Conservation (phyloP, 2,113 vertebrate species). For the Xiphophorus hellerii region DNA sequence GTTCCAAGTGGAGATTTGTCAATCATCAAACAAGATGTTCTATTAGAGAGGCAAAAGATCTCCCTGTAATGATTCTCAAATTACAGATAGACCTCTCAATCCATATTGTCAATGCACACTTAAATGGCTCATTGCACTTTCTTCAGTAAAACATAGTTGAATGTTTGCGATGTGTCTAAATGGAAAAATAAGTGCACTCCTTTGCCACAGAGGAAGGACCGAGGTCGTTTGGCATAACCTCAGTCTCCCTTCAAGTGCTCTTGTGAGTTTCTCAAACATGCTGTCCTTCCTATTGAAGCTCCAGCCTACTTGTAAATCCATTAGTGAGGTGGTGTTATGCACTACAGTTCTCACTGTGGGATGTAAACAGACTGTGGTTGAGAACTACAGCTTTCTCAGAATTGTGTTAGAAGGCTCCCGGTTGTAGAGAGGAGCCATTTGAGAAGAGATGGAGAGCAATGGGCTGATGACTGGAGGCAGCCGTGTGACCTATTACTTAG, state of each 20-base stretch:
- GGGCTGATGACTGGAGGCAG: constrained; percentile 70
- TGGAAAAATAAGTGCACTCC: constrained; percentile 30
- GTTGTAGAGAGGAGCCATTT: constrained; percentile 55
- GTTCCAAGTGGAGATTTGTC: constrained; percentile 17
- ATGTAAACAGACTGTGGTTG: constrained; percentile 52
- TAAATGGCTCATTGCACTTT: constrained; percentile 31
- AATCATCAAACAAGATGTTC: constrained; percentile 13
- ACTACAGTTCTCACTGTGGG: constrained; percentile 42
- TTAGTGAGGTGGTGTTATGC: constrained; percentile 66
- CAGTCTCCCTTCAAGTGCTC: constrained; percentile 32
- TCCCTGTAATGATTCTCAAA: constrained; percentile 18
- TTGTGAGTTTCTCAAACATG: constrained; percentile 53
- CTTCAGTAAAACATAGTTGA: background rate
- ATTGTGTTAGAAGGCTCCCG: constrained; percentile 49
- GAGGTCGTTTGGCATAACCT: constrained; percentile 46
- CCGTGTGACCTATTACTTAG: constrained; percentile 76
- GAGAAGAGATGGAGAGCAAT: constrained; percentile 54
- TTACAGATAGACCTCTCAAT: constrained; percentile 16
- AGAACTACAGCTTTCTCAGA: constrained; percentile 49
- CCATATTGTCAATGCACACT: constrained; percentile 34
- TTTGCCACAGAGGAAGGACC: constrained; percentile 9
- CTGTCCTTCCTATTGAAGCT: constrained; percentile 60
- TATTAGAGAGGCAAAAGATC: constrained; percentile 5
- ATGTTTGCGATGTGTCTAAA: constrained; percentile 33
- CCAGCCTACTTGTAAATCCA: constrained; percentile 64